Conservation (phyloP, 2,113 vertebrate genomes). For the Fregetta grallaria region DNA sequence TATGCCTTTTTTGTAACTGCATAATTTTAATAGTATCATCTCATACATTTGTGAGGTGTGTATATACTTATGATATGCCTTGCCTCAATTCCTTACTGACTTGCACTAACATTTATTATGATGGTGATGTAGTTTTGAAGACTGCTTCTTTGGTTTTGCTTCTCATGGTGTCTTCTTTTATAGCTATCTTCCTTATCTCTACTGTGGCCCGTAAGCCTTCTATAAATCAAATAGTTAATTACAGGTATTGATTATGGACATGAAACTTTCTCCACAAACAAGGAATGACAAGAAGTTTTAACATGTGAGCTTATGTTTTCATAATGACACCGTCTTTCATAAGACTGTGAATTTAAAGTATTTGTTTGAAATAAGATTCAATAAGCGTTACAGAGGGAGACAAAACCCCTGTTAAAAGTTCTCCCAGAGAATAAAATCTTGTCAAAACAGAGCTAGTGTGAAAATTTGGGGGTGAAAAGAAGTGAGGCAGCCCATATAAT, state of each 20-base stretch:
- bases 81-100: not conserved
- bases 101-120: not conserved
- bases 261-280: not conserved
- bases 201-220: not conserved
- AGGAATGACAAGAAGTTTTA: not conserved
- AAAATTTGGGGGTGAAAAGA: not conserved
- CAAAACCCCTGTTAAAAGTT: not conserved
- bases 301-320: not conserved
- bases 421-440: not conserved
- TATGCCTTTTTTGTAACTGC: not conserved
- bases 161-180: not conserved
- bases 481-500: not conserved
- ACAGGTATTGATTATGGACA: not conserved
- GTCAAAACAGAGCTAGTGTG: not conserved
- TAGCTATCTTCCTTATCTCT: not conserved
- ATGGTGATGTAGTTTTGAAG: not conserved
- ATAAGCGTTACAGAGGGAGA: not conserved
- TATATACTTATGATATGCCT: not conserved
- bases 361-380: not conserved
- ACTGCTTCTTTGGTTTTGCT: not conserved
- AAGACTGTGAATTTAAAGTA: not conserved
- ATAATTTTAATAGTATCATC: not conserved
- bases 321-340: rapidly evolving
- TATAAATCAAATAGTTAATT: not conserved
- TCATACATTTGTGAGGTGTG: not conserved